phyloP scores from a whole-genome alignment of 2,113 vertebrate species.

The Gracilinanus agilis region DNA sequence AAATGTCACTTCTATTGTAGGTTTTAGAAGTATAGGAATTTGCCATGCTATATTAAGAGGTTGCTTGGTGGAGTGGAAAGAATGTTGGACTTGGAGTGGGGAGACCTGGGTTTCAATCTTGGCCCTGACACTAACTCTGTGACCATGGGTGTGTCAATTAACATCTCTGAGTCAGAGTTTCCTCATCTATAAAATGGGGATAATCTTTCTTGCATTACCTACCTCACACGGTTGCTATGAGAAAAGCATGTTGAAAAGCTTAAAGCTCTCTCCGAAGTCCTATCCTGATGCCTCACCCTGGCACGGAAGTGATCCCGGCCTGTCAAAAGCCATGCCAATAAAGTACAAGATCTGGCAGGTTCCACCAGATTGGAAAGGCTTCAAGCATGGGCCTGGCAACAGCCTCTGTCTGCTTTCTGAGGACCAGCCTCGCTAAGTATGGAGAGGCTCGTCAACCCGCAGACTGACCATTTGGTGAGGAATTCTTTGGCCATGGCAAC shows the following conservation, averaged over 20 bases:
- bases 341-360: constrained; percentile 3
- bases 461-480: constrained; percentile 3
- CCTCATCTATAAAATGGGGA: constrained; percentile 4
- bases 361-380: constrained; percentile 7
- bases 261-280: background rate
- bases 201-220: constrained; percentile 5
- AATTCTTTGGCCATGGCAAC: constrained; percentile 1
- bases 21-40: constrained; percentile 36
- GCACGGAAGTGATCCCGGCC: background rate
- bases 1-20: constrained; percentile 32
- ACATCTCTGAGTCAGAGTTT: constrained; percentile 4
- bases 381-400: constrained; percentile 1
- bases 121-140: background rate
- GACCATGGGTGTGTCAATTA: constrained; percentile 7
- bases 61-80: background rate
- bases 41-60: constrained; percentile 8
- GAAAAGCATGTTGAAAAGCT: constrained; percentile 5
- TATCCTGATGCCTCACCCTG: background rate
- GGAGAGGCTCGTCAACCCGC: background rate
- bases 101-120: constrained; percentile 4
- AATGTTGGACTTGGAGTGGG: background rate
- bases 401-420: constrained; percentile 3
- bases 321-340: constrained; percentile 8
- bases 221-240: constrained; percentile 6
- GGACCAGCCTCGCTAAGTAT: background rate